These are phyloP conservation scores for Harlomillsia oculata DNA, from an alignment of 1,140 invertebrate species.

Conservation along the genomic window DNA sequence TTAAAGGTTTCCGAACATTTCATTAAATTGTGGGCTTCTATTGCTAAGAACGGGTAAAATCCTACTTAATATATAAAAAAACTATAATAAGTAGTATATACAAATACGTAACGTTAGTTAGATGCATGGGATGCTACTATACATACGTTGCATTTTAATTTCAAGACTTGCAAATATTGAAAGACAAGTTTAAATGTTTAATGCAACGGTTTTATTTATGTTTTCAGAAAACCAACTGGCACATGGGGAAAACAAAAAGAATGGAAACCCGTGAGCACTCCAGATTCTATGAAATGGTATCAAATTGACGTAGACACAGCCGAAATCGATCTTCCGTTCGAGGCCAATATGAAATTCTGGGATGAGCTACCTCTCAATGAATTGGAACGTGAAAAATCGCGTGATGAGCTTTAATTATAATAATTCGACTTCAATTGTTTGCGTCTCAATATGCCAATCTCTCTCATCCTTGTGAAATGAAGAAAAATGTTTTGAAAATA, in stretches of 20 bases:
- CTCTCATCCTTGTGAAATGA: too few species aligned
- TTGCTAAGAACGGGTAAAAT: background rate
- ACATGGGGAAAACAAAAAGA: background rate
- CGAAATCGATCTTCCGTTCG: background rate
- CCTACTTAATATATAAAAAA: background rate
- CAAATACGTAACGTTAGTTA: too few species aligned
- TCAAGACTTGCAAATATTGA: too few species aligned
- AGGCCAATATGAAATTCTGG: background rate
- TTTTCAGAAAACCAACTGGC: background rate
- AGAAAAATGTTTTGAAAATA: too few species aligned
- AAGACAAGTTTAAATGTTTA: background rate
- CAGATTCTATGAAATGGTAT: background rate
- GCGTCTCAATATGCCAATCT: too few species aligned
- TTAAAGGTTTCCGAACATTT: background rate
- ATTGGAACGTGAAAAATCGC: too few species aligned
- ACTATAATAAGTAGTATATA: background rate
- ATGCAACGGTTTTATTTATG: background rate
- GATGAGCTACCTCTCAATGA: too few species aligned
- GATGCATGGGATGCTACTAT: too few species aligned
- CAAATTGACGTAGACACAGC: background rate
- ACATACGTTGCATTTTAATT: too few species aligned
- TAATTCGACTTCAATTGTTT: too few species aligned
- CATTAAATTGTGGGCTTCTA: background rate
- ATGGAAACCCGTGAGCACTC: background rate
- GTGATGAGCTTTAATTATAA: too few species aligned